Conservation (phyloP, 2,888 invertebrate genomes). For the Cerastoderma edule region DNA sequence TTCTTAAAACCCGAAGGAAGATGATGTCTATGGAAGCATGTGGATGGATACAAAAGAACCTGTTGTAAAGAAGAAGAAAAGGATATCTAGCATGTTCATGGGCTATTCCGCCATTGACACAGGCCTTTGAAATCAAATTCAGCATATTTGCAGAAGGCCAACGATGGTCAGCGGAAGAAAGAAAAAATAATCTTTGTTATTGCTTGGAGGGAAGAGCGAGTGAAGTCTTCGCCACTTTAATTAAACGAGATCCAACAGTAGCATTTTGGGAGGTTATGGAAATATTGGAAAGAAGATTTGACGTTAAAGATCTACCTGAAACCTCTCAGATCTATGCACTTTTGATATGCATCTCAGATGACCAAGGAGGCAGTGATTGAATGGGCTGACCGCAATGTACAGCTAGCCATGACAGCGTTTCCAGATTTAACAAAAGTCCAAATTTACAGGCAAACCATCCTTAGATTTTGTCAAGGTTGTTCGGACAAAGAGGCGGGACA, state of each 20-base stretch:
- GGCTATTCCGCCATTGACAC: neutral
- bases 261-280: constrained; percentile 21
- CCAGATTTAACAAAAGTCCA: constrained; percentile 5
- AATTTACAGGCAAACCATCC: constrained; percentile 18
- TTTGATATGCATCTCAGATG: constrained; percentile 9
- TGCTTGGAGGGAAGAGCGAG: constrained; percentile 7
- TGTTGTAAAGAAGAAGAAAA: constrained; percentile 24
- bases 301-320: constrained; percentile 22
- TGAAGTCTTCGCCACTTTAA: constrained; percentile 3
- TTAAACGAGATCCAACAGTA: constrained; percentile 2
- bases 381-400: constrained; percentile 25
- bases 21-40: constrained; percentile 46
- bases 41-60: constrained; percentile 49
- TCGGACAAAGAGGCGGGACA: constrained; percentile 19
- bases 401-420: neutral
- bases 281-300: constrained; percentile 15
- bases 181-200: neutral
- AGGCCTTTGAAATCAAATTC: constrained; percentile 5
- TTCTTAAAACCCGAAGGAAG: too few relatives aligned
- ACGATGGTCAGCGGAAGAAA: constrained; percentile 2
- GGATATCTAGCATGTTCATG: constrained; percentile 38
- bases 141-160: neutral
- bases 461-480: constrained; percentile 24
- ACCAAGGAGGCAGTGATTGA: constrained; percentile 15
- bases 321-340: constrained; percentile 16